Evolutionary conservation across 2,113 vertebrate genomes (phyloP).

Genomic region (Casuarius casuarius): DNA sequence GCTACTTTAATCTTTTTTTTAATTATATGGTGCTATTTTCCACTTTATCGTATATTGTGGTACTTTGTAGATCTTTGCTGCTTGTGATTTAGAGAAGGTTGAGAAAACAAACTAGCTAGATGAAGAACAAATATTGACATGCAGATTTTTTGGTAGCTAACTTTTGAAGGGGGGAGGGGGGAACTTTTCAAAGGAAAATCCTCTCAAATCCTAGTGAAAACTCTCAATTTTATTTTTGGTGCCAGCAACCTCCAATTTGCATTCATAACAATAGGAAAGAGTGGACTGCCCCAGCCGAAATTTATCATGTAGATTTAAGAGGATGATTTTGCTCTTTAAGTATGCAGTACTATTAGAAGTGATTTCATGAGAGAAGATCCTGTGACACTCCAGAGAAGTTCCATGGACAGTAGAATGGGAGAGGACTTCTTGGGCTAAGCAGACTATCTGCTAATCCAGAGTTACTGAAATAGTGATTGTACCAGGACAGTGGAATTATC

Average conservation of each 20-base stretch:
- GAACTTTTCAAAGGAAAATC: background rate
- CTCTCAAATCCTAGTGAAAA: background rate
- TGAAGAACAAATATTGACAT: background rate
- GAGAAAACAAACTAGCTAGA: background rate
- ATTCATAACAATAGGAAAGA: background rate
- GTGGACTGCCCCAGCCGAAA: background rate
- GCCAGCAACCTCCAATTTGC: background rate
- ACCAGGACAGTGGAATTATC: background rate
- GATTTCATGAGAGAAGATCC: background rate
- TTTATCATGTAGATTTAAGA: background rate
- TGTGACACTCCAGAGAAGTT: background rate
- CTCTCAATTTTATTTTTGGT: background rate
- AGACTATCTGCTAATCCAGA: background rate
- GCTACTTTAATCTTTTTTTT: background rate
- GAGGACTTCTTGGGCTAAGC: background rate
- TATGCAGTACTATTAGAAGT: background rate
- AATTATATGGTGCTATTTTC: background rate
- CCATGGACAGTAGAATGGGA: background rate
- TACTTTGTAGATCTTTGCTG: background rate
- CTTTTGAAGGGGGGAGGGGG: background rate
- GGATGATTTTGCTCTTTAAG: background rate
- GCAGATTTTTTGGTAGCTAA: background rate
- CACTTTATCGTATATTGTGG: background rate
- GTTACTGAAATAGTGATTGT: background rate
- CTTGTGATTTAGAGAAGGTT: background rate